phyloP scores from a whole-genome alignment of 92 coral and sea anemone genomes.

The Desmophyllum pertusum region DNA sequence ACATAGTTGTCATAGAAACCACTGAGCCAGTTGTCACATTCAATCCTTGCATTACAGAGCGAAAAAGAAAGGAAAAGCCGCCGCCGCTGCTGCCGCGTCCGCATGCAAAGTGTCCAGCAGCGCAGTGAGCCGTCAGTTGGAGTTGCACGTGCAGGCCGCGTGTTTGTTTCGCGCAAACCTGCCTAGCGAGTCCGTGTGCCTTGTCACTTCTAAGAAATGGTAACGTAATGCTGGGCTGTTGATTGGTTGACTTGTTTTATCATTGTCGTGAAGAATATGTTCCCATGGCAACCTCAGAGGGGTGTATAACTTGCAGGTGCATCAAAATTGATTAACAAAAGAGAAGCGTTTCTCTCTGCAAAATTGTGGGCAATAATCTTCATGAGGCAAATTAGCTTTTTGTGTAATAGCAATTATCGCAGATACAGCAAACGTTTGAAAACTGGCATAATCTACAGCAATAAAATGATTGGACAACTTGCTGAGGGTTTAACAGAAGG shows the following conservation, averaged over 20 bases:
- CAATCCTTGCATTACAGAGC: slow-evolving; percentile 59
- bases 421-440: too few relatives aligned
- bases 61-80: slow-evolving; percentile 62
- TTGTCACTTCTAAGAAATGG: slow-evolving; percentile 86
- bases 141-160: slow-evolving; percentile 80
- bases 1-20: not conserved
- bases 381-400: not conserved
- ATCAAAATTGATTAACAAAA: too few relatives aligned
- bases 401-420: not conserved
- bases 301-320: not conserved
- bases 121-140: slow-evolving; percentile 88
- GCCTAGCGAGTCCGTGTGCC: slow-evolving; percentile 67
- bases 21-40: slow-evolving; percentile 36
- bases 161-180: slow-evolving; percentile 85
- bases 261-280: not conserved
- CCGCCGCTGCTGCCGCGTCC: slow-evolving; percentile 52
- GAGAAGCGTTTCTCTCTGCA: not conserved
- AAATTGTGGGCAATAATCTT: not conserved
- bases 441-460: not conserved
- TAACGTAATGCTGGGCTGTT: slow-evolving; percentile 43
- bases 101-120: slow-evolving; percentile 71
- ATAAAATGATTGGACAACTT: not conserved
- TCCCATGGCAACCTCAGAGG: not conserved
- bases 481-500: not conserved
- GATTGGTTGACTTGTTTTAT: not conserved